Conservation (phyloP, 2,113 vertebrate genomes). For the Phyllopteryx taeniolatus region DNA sequence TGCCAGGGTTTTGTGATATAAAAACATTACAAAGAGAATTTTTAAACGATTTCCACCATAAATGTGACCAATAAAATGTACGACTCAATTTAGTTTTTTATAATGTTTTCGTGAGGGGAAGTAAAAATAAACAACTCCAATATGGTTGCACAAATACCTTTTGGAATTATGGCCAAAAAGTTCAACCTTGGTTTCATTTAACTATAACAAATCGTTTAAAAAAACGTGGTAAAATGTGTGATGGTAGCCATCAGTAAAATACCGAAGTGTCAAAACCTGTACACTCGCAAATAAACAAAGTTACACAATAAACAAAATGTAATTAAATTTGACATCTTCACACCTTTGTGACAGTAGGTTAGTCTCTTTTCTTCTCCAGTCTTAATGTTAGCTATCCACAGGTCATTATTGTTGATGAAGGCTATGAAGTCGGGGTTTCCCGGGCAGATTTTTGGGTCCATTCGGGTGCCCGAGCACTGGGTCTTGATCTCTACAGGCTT, state of each 20-base stretch:
- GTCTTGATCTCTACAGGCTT: conserved; percentile 95
- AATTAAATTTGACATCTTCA: not conserved
- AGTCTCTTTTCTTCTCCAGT: conserved; percentile 85
- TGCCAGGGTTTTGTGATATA: too few species aligned
- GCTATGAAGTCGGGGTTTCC: conserved; percentile 89
- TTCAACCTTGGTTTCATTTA: too few species aligned
- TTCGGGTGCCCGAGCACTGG: conserved; percentile 89
- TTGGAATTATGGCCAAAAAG: too few species aligned
- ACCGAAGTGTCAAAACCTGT: too few species aligned
- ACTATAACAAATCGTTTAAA: not conserved
- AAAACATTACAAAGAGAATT: too few species aligned
- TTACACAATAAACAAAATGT: not conserved
- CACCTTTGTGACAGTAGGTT: conserved; percentile 92
- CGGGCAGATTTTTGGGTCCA: conserved; percentile 96
- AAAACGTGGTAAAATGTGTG: not conserved
- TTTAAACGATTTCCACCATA: too few species aligned
- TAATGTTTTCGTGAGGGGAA: too few species aligned
- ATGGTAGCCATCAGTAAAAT: not conserved
- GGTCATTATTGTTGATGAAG: conserved; percentile 92
- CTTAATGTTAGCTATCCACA: conserved; percentile 91
- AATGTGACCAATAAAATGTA: too few species aligned
- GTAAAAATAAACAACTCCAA: too few species aligned
- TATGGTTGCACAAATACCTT: too few species aligned
- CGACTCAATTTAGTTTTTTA: too few species aligned
- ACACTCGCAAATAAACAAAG: not conserved